Base-by-base conservation (phyloP, 2,797 vertebrate genomes). In the Trachops cirrhosus region DNA sequence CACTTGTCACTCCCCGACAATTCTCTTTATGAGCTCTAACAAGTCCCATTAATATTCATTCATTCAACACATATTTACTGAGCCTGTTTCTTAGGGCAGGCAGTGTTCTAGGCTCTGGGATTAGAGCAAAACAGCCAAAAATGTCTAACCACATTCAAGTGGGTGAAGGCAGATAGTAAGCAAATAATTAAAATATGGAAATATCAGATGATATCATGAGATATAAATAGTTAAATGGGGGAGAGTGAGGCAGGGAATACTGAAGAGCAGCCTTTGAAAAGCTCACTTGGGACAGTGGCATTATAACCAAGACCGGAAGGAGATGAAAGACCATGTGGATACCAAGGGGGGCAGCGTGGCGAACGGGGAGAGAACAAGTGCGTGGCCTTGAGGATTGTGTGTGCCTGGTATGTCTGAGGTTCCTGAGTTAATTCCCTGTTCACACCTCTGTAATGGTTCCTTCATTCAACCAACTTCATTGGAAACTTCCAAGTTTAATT, bases 101-200 rank as follows among this genome's bases (percentile, higher is more conserved):
- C 19, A 48, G 21, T 92, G 16, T 67, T 62, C 29, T 87, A n/a
- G 21, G 41, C 12, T 5, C 87, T 85, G 22, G 24, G 34, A 71
- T 96, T 50, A 87, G 2, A 83, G 71, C 48, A 59, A 89, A 95
- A 89, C 10, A 85, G 24, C 75, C 10, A 79, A 83, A 95, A 95
- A 8, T 39, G 24, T 91, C 64, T 88, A 34, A 22, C 22, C 32
- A 48, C 6, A 29, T 26, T 84, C 39, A 67, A 14, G 16, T 70
- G 34, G 22, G 19, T 68, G 70, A 54, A 79, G 12, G 54, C 29
- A 95, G 34, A 93, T 48, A 41, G 50, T 41, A 80, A 86, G 70
- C 2, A 78, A 22, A 26, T 26, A 44, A 67, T 3, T 70, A 74
- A 86, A 75, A 90, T 46, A 59, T 18, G 52, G 68, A 93, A 78